Conservation (phyloP, 2,797 vertebrate species). For the Atherinosoma microstoma region DNA sequence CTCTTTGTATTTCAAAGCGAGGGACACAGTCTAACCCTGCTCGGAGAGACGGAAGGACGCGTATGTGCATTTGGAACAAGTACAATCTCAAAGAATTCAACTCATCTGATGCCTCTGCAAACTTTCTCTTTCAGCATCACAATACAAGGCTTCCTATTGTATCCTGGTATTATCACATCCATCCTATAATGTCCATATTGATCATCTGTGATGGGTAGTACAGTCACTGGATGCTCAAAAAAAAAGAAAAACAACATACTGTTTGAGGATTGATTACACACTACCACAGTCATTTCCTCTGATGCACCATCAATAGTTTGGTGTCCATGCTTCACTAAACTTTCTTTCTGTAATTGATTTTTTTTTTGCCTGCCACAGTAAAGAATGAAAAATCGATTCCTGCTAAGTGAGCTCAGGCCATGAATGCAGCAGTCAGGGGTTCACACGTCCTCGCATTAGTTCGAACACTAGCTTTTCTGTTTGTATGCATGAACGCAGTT, state of each 20-base stretch:
- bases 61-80: not conserved
- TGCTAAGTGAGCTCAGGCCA: not conserved
- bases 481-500: not conserved
- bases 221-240: not conserved
- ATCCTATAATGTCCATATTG: not conserved
- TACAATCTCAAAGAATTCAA: not conserved
- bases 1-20: not conserved
- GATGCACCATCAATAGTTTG: conserved; percentile 1
- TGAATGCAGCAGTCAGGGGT: not conserved
- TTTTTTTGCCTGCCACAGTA: not conserved
- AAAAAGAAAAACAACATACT: not conserved
- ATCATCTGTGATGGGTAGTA: conserved; percentile 7
- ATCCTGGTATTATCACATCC: not conserved
- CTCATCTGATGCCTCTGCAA: not conserved
- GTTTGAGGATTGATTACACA: conserved; percentile 18
- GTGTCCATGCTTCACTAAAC: conserved; percentile 8
- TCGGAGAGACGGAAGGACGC: not conserved
- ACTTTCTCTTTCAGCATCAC: not conserved
- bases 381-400: conserved; percentile 20
- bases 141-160: not conserved
- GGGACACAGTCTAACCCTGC: not conserved
- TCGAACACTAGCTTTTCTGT: not conserved
- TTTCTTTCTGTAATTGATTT: not conserved
- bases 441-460: not conserved
- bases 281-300: not conserved